A percentile compares a stretch with the other conserved stretches of the same genome.
Evolutionary conservation across 2,888 invertebrate genomes (phyloP).

Genomic region (Eurytoma californica): DNA sequence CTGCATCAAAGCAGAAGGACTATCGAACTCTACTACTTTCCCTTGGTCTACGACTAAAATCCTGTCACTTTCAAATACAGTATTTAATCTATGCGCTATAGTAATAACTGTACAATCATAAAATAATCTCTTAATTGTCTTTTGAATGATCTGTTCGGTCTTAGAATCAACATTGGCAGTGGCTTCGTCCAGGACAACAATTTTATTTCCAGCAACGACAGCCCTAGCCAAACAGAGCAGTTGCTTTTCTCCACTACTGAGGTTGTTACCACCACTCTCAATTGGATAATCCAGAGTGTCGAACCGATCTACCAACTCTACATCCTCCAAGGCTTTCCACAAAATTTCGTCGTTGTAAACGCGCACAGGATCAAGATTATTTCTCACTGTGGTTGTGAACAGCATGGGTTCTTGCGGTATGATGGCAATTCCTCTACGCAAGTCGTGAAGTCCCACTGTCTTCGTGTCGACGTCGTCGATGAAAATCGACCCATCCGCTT

Average conservation of each 20-base stretch:
- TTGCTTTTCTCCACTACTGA: constrained; percentile 94
- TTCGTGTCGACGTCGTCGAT: constrained; percentile 86
- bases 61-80: constrained; percentile 79
- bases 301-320: constrained; percentile 83
- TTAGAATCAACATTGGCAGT: constrained; percentile 95
- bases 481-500: constrained; percentile 84
- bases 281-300: constrained; percentile 82
- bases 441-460: constrained; percentile 83
- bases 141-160: constrained; percentile 91
- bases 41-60: constrained; percentile 78
- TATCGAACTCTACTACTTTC: constrained; percentile 79
- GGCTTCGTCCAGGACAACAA: constrained; percentile 92
- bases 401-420: constrained; percentile 94
- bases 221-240: constrained; percentile 91
- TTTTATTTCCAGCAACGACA: constrained; percentile 87
- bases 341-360: constrained; percentile 83
- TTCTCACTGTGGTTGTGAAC: constrained; percentile 88
- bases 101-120: constrained; percentile 77
- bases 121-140: constrained; percentile 82
- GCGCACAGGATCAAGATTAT: constrained; percentile 89
- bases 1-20: constrained; percentile 81
- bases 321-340: constrained; percentile 86
- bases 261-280: constrained; percentile 87
- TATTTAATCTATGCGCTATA: constrained; percentile 79
- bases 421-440: constrained; percentile 89